A percentile compares a stretch with the other conserved stretches of the same genome.
Conservation (phyloP, 2,113 vertebrate genomes). For the Gavia stellata region DNA sequence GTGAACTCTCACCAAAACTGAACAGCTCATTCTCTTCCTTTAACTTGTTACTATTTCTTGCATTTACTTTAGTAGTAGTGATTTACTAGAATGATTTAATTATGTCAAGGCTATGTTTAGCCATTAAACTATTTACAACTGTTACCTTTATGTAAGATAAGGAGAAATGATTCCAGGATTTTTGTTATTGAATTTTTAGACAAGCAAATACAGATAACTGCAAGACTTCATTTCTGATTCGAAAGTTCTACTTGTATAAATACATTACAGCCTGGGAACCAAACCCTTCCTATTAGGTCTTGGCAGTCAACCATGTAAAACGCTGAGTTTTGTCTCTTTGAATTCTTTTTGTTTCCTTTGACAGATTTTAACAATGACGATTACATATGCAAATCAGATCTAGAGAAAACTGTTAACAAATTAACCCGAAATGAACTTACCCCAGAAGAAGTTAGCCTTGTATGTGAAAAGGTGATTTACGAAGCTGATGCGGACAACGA, state of each 20-base stretch:
- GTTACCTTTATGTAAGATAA: not conserved
- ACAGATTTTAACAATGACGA: slow-evolving; percentile 94
- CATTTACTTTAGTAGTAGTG: not conserved
- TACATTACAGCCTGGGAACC: not conserved
- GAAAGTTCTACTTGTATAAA: not conserved
- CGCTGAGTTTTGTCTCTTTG: not conserved
- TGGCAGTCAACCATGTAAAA: not conserved
- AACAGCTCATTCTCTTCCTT: not conserved
- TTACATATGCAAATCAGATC: slow-evolving; percentile 90
- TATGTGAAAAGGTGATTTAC: slow-evolving; percentile 93
- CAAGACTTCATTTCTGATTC: not conserved
- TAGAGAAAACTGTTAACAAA: slow-evolving; percentile 90
- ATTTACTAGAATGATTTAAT: not conserved
- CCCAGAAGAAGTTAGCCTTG: slow-evolving; percentile 86
- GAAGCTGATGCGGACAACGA: slow-evolving; percentile 92
- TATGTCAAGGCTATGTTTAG: not conserved
- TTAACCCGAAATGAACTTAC: slow-evolving; percentile 91
- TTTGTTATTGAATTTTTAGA: not conserved
- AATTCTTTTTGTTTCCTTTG: not conserved
- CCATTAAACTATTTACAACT: not conserved
- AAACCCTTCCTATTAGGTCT: not conserved
- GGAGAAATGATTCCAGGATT: not conserved
- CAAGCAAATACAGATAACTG: not conserved
- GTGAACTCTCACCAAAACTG: not conserved
- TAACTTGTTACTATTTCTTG: not conserved